Percentiles rank a stretch among this genome's conserved stretches.
Evolutionary conservation across 1,140 invertebrate species (phyloP).

Genomic region (Brachionus sp.): DNA sequence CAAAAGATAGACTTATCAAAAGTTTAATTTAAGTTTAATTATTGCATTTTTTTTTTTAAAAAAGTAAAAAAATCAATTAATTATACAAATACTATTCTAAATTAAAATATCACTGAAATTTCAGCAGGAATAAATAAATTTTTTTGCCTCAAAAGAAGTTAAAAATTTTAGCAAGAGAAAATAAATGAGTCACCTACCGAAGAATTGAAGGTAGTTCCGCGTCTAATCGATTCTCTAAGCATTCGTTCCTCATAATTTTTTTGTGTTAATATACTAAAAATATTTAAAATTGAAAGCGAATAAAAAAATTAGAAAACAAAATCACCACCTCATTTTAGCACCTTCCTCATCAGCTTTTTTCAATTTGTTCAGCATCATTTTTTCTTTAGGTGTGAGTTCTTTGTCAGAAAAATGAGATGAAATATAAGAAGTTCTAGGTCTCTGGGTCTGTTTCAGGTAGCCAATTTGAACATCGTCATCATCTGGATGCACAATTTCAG

Average conservation of each 20-base stretch:
- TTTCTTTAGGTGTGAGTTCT: conserved; percentile 42
- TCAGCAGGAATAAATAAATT: too few relatives aligned
- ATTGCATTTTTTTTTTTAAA: too few relatives aligned
- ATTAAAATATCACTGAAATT: too few relatives aligned
- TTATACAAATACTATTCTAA: too few relatives aligned
- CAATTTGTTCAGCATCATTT: conserved; percentile 30
- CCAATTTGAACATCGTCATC: conserved; percentile 42
- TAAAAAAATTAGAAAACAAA: not conserved
- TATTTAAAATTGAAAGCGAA: not conserved
- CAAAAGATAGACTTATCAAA: too few relatives aligned
- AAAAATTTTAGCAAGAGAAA: too few relatives aligned
- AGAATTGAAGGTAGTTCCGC: not conserved
- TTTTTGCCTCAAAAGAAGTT: too few relatives aligned
- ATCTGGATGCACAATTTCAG: not conserved
- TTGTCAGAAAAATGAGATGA: not conserved
- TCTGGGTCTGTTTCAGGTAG: not conserved
- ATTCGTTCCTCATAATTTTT: conserved; percentile 43
- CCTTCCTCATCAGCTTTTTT: conserved; percentile 49
- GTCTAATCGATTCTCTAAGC: conserved; percentile 21
- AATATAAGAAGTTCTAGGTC: not conserved
- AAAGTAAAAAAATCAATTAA: too few relatives aligned
- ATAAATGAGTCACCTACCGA: not conserved
- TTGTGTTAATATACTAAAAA: not conserved
- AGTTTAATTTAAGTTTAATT: too few relatives aligned
- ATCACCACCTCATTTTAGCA: conserved; percentile 52